Evolutionary conservation across 1,140 invertebrate genomes (phyloP).

Genomic region (Heliconius nattereri): DNA sequence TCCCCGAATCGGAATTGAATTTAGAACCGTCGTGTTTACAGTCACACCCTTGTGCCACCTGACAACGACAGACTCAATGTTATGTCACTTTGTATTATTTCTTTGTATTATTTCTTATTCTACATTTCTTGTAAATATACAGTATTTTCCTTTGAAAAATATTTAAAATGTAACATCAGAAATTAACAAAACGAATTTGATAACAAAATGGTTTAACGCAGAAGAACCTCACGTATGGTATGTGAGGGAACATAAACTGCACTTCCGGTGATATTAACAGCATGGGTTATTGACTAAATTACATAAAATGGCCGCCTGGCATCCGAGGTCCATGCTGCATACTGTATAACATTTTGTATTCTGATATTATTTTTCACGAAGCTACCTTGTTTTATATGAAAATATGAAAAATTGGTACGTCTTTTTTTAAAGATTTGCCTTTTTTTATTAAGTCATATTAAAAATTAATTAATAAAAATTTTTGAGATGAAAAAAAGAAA

Average conservation of each 20-base stretch:
- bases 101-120: too few relatives aligned
- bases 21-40: too few relatives aligned
- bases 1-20: too few relatives aligned
- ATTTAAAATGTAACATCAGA: neutral
- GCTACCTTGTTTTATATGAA: neutral
- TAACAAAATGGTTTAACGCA: constrained; percentile 21
- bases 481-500: too few relatives aligned
- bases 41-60: too few relatives aligned
- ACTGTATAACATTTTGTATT: constrained; percentile 36
- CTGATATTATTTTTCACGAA: constrained; percentile 20
- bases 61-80: too few relatives aligned
- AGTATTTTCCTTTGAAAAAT: neutral
- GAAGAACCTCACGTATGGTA: constrained; percentile 32
- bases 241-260: constrained; percentile 52
- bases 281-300: constrained; percentile 54
- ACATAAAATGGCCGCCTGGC: constrained; percentile 49
- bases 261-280: constrained; percentile 64
- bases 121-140: too few relatives aligned
- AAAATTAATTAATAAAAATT: too few relatives aligned
- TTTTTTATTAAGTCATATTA: neutral
- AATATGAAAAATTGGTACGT: neutral
- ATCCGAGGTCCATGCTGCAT: constrained; percentile 36
- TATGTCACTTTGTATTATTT: too few relatives aligned
- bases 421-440: neutral
- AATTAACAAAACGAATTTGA: neutral